Conservation (phyloP, 2,888 invertebrate species). For the Heliothis peltigera region DNA sequence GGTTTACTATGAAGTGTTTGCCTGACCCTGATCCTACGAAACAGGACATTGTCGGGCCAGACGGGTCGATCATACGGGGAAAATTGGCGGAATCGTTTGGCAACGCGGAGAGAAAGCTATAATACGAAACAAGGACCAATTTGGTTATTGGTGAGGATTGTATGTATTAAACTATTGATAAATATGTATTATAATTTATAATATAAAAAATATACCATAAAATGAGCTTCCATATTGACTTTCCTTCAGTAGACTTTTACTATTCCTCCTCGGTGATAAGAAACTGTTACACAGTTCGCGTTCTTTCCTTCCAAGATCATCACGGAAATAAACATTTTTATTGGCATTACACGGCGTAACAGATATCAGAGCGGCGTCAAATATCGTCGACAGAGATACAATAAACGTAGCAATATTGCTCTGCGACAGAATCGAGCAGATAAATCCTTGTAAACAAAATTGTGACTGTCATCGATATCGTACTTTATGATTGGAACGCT, state of each 20-base stretch:
- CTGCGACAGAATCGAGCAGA: constrained; percentile 66
- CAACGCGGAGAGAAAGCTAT: constrained; percentile 29
- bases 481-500: constrained; percentile 81
- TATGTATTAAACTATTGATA: constrained; percentile 1
- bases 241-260: constrained; percentile 12
- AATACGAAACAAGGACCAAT: constrained; percentile 40
- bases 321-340: constrained; percentile 59
- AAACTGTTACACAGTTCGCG: constrained; percentile 33
- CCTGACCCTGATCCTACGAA: constrained; percentile 53
- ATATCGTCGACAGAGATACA: constrained; percentile 55
- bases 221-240: not conserved
- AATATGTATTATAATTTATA: too few relatives aligned
- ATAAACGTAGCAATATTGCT: constrained; percentile 59
- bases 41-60: constrained; percentile 42
- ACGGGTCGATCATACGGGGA: constrained; percentile 53
- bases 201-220: too few relatives aligned
- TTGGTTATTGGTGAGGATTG: constrained; percentile 12
- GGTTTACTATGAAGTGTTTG: constrained; percentile 45
- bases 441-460: constrained; percentile 86
- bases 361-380: constrained; percentile 60
- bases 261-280: constrained; percentile 9
- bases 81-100: constrained; percentile 50
- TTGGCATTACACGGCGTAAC: constrained; percentile 51
- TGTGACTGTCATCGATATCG: constrained; percentile 84
- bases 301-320: constrained; percentile 40